Evolutionary conservation across 2,113 vertebrate genomes (phyloP).

Genomic region (Nibea coibor): DNA sequence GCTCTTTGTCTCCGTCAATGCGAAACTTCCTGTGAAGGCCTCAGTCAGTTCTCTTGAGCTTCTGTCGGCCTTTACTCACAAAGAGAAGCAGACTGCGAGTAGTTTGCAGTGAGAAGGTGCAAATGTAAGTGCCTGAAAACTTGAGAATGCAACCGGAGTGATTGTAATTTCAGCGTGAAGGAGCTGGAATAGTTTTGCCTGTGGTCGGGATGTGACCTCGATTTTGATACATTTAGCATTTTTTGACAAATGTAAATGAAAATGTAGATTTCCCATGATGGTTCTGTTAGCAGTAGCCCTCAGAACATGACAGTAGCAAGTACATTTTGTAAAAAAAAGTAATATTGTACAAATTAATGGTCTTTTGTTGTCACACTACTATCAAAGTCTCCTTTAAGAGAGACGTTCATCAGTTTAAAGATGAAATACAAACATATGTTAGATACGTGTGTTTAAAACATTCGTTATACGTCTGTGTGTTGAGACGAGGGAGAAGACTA

Average conservation of each 20-base stretch:
- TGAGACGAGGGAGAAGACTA: neutral
- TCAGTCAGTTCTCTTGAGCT: neutral
- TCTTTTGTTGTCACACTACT: neutral
- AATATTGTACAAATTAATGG: neutral
- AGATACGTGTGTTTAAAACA: neutral
- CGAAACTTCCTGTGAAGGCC: constrained; percentile 19
- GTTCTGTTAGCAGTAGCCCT: neutral
- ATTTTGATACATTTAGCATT: constrained; percentile 11
- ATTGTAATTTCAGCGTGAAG: constrained; percentile 51
- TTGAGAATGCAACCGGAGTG: constrained; percentile 3
- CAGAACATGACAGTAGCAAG: constrained; percentile 19
- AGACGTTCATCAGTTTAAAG: neutral
- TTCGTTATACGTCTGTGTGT: neutral
- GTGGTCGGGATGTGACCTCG: neutral
- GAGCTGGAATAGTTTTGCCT: constrained; percentile 11
- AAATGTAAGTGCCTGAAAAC: constrained; percentile 31
- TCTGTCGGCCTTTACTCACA: neutral
- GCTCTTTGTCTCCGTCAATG: neutral
- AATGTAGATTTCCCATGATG: neutral
- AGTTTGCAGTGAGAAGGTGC: neutral
- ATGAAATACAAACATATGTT: neutral
- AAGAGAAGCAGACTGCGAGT: neutral
- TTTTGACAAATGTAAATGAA: constrained; percentile 14
- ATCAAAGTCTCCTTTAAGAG: constrained; percentile 14
- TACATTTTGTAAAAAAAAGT: constrained; percentile 22